Evolutionary conservation across 2,113 vertebrate genomes (phyloP).

Genomic region (Nesogale talazaci): DNA sequence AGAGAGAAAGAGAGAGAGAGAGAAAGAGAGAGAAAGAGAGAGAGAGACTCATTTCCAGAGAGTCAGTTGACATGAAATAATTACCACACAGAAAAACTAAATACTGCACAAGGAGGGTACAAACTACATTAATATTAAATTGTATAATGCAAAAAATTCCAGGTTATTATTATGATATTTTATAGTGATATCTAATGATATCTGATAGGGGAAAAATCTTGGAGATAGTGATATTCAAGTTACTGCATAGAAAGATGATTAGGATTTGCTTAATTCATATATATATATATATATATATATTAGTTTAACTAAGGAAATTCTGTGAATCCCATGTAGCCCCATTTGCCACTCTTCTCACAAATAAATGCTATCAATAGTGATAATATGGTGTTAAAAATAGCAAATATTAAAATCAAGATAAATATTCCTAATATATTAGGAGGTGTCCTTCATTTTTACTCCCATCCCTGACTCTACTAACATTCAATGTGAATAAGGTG

Average conservation of each 20-base stretch:
- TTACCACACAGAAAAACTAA: neutral
- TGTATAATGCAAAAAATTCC: neutral
- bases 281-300: neutral
- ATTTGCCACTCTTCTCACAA: neutral
- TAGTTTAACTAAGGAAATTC: neutral
- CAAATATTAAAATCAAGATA: neutral
- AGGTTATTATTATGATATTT: neutral
- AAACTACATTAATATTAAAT: neutral
- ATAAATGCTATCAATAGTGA: neutral
- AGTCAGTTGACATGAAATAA: too few species aligned
- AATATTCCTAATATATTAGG: neutral
- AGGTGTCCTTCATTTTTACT: too few species aligned
- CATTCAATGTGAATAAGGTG: constrained; percentile 37
- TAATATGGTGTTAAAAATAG: neutral
- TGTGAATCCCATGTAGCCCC: neutral
- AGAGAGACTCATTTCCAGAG: too few species aligned
- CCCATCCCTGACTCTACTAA: constrained; percentile 6
- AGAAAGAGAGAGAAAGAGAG: too few species aligned
- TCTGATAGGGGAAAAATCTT: neutral
- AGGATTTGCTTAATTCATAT: neutral
- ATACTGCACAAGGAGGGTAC: neutral
- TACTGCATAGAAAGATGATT: neutral
- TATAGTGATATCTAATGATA: too few species aligned
- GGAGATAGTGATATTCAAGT: neutral
- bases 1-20: too few species aligned